Base-by-base conservation (phyloP, 2,888 invertebrate species). In the Nomada fabriciana region DNA sequence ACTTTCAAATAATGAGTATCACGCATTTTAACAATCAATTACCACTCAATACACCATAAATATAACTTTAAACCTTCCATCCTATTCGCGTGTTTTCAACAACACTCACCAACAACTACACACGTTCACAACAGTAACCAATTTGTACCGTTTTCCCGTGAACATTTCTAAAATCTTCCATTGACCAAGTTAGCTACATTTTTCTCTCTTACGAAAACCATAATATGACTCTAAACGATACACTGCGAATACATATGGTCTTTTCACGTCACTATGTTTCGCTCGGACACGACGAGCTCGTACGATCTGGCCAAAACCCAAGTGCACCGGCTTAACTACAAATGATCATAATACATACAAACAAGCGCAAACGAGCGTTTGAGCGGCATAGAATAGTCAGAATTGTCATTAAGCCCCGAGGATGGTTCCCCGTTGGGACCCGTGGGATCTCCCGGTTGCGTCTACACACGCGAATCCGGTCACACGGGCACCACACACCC, bases 361-460 rank as follows among this genome's bases (percentile, higher is more conserved):
- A 91, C 90, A 92, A 90, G 90, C 88, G 89, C 91, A 93, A 93
- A 93, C 91, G 93, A 93, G 93, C 92, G 86, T 92, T 93, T 92
- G 93, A 93, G 91, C 91, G 90, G 88, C 90, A 91, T 91, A 90
- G 91, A 92, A 91, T 91, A 88, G 91, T 89, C 89, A 80, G 89
- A 89, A 92, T 92, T 90, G 91, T 91, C 91, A 89, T 89, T 86
- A 89, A 86, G 89, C 86, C 76, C 83, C 82, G 73, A 80, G 86
- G 86, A 86, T 85, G 84, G 84, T 86, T 82, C 80, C 85, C 84
- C 80, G 59, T 84, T 81, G 90, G 90, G 91, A 92, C 91, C 90
- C 90, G 90, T 91, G 91, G 91, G 92, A 92, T 91, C 86, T 84
- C 86, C 86, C 89, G 85, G 83, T 86, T 84, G 88, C 83, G 83